Evolutionary conservation across 2,113 vertebrate genomes (phyloP).

Genomic region (Misgurnus anguillicaudatus): DNA sequence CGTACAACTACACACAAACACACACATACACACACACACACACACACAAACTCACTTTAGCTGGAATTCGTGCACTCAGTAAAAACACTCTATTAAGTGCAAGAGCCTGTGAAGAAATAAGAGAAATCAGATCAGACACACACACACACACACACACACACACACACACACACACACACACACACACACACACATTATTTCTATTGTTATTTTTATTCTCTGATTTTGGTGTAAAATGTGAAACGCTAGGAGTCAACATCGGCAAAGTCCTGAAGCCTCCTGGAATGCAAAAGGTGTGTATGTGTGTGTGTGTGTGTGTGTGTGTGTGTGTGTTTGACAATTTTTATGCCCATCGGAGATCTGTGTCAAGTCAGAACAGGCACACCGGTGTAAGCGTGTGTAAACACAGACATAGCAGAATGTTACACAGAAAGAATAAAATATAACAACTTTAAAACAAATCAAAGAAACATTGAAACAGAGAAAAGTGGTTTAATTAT

Average conservation of each 20-base stretch:
- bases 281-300: constrained; percentile 48
- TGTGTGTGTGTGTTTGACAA: no score
- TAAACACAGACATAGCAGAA: background rate
- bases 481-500: no score
- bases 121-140: background rate
- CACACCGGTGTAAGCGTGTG: constrained; percentile 18
- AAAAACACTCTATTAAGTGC: constrained; percentile 90
- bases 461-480: no score
- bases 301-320: constrained; percentile 35
- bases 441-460: no score
- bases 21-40: background rate
- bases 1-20: background rate
- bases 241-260: background rate
- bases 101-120: constrained; percentile 77
- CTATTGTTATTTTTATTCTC: no score
- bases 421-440: background rate
- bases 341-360: constrained; percentile 28
- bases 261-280: background rate
- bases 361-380: constrained; percentile 67
- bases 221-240: no score
- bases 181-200: no score
- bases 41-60: constrained; percentile 79
- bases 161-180: no score
- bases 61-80: constrained; percentile 85
- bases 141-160: no score